phyloP scores from a whole-genome alignment of 2,888 invertebrate species.

The Heliconius cydno region DNA sequence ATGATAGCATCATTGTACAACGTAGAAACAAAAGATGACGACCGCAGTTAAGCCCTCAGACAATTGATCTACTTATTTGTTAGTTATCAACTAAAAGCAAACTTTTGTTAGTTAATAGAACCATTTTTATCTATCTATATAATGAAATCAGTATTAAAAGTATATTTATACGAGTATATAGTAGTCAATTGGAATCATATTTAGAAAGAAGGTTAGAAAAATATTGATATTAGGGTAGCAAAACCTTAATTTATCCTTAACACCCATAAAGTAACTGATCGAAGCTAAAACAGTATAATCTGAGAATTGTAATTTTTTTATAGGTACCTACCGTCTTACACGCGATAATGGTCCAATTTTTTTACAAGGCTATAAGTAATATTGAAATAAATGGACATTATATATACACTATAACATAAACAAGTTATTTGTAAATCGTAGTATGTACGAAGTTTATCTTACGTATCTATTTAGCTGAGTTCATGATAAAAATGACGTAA shows the following conservation, averaged over 20 bases:
- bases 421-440: background rate
- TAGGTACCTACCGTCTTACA: background rate
- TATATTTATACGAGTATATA: too few relatives aligned
- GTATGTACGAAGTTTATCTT: background rate
- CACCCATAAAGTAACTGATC: background rate
- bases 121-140: background rate
- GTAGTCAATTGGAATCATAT: too few relatives aligned
- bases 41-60: conserved; percentile 38
- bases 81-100: conserved; percentile 3
- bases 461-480: conserved; percentile 4
- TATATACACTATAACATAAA: background rate
- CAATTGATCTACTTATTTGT: conserved; percentile 28
- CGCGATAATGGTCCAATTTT: background rate
- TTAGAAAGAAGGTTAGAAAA: too few relatives aligned
- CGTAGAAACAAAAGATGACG: conserved; percentile 39
- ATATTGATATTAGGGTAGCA: too few relatives aligned
- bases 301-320: background rate
- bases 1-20: conserved; percentile 32
- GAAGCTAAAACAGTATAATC: background rate
- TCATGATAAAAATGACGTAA: conserved; percentile 26
- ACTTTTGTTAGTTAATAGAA: background rate
- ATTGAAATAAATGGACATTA: background rate
- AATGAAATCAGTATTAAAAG: too few relatives aligned
- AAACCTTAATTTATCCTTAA: too few relatives aligned
- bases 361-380: background rate